Conservation (phyloP, 2,888 invertebrate genomes). For the Aricia artaxerxes region DNA sequence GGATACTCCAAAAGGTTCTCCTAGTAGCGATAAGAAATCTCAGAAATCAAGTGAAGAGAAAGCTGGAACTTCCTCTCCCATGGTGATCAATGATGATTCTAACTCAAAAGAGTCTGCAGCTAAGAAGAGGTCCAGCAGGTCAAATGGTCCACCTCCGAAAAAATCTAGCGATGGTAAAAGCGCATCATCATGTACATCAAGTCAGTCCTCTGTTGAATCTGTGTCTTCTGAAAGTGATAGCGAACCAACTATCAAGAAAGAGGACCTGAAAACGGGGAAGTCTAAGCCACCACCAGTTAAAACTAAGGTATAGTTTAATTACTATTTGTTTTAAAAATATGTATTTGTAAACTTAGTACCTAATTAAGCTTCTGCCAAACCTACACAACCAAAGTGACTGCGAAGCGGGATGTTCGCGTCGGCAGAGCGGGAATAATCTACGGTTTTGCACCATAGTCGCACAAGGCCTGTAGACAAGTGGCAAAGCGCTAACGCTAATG, state of each 20-base stretch:
- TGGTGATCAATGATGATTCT: slow-evolving; percentile 60
- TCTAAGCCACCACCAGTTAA: slow-evolving; percentile 59
- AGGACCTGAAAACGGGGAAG: slow-evolving; percentile 60
- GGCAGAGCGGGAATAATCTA: too few species aligned
- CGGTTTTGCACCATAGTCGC: too few species aligned
- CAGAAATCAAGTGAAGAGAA: slow-evolving; percentile 70
- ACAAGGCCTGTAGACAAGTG: too few species aligned
- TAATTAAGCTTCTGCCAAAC: too few species aligned
- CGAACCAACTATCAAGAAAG: slow-evolving; percentile 63
- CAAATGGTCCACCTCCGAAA: slow-evolving; percentile 69
- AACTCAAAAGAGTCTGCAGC: slow-evolving; percentile 59
- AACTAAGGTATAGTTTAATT: slow-evolving; percentile 50
- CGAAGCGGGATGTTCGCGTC: too few species aligned
- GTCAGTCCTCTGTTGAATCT: slow-evolving; percentile 71
- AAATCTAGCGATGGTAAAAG: slow-evolving; percentile 66
- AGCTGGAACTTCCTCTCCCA: slow-evolving; percentile 50
- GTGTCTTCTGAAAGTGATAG: slow-evolving; percentile 72
- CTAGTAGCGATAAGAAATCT: slow-evolving; percentile 57
- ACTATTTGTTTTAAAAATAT: background rate
- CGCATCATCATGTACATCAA: slow-evolving; percentile 70
- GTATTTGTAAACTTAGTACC: background rate
- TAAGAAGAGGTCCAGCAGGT: slow-evolving; percentile 61
- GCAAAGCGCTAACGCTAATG: too few species aligned
- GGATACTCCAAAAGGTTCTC: slow-evolving; percentile 58
- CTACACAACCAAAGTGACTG: too few species aligned